phyloP scores from a whole-genome alignment of 2,113 vertebrate genomes.

The Nicator chloris region DNA sequence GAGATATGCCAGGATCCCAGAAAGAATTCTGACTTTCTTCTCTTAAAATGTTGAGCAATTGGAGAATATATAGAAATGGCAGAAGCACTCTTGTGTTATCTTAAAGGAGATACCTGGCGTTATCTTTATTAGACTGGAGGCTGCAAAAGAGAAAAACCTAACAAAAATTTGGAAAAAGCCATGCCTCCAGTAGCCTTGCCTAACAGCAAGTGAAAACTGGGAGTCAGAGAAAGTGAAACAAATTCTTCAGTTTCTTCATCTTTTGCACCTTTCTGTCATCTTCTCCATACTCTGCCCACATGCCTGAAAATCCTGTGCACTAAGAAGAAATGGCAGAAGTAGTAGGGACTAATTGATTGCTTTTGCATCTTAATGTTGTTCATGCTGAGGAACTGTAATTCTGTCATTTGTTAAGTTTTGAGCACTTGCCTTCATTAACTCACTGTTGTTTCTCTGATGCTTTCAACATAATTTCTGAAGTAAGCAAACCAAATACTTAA shows the following conservation, averaged over 20 bases:
- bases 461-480: neutral
- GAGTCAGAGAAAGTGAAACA: neutral
- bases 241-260: neutral
- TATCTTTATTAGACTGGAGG: neutral
- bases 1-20: neutral
- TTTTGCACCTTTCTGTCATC: neutral
- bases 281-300: neutral
- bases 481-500: neutral
- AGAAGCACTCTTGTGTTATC: neutral
- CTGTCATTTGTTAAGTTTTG: neutral
- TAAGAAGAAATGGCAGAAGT: neutral
- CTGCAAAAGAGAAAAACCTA: neutral
- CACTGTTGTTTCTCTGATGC: neutral
- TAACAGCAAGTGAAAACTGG: neutral
- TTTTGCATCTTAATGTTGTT: neutral
- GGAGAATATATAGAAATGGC: neutral
- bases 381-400: neutral
- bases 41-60: neutral
- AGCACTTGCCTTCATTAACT: neutral
- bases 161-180: neutral
- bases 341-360: neutral
- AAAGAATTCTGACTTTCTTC: neutral
- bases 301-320: neutral
- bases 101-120: neutral
- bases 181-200: neutral